phyloP scores from a whole-genome alignment of 2,888 invertebrate species.

The Ceriagrion tenellum region DNA sequence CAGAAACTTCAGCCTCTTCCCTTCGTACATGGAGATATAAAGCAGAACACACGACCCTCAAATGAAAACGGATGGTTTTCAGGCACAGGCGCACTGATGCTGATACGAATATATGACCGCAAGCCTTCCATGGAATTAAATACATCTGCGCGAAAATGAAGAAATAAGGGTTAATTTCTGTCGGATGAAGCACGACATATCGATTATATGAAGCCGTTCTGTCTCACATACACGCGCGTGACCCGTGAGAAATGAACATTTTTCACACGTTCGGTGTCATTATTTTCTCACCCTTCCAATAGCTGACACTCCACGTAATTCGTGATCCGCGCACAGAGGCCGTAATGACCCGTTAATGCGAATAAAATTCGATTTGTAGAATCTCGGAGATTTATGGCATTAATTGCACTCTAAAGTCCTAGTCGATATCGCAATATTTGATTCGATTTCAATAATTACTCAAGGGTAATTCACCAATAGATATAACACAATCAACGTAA shows the following conservation, averaged over 20 bases:
- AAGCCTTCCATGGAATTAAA: neutral
- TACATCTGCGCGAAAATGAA: neutral
- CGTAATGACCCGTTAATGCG: too few species aligned
- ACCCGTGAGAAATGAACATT: neutral
- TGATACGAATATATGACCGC: conserved; percentile 7
- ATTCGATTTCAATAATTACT: too few species aligned
- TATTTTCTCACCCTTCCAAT: neutral
- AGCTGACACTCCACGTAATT: neutral
- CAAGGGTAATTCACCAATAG: too few species aligned
- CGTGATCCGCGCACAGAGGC: too few species aligned
- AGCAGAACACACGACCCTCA: neutral
- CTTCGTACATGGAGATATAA: neutral
- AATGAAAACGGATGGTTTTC: neutral
- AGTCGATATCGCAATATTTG: too few species aligned
- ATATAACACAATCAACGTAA: too few species aligned
- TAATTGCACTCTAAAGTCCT: too few species aligned
- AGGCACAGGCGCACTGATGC: neutral
- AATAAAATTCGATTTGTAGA: too few species aligned
- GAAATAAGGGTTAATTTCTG: neutral
- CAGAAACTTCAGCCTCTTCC: neutral
- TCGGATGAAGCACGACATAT: neutral
- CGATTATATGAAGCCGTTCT: neutral
- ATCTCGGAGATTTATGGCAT: too few species aligned
- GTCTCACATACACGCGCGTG: neutral
- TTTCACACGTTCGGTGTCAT: neutral